Percentiles rank a stretch among this genome's conserved stretches.
Evolutionary conservation across 35 echinoderm and acorn worm genomes (phyloP).

Genomic region (Ophiothrix spiculata): DNA sequence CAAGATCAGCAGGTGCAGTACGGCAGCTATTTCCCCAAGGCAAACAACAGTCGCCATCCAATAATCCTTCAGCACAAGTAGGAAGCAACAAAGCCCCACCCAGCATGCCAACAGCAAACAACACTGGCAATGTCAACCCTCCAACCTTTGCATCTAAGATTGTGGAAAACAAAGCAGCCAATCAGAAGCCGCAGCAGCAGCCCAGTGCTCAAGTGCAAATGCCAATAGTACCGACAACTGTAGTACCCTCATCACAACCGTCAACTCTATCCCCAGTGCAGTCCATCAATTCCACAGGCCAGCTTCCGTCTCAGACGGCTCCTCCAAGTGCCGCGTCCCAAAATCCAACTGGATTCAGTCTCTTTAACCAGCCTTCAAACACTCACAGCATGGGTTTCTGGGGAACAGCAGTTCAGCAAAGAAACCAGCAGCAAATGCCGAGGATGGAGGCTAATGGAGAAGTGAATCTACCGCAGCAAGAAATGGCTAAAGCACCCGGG

Average conservation of each 20-base stretch:
- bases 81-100: background rate
- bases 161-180: slow-evolving; percentile 28
- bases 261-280: slow-evolving; percentile 5
- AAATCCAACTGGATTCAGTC: slow-evolving; percentile 26
- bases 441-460: slow-evolving; percentile 20
- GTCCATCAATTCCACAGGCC: slow-evolving; percentile 25
- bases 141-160: slow-evolving; percentile 51
- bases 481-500: slow-evolving; percentile 80
- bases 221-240: background rate
- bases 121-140: slow-evolving; percentile 9
- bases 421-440: slow-evolving; percentile 9
- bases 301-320: slow-evolving; percentile 30
- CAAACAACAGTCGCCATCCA: slow-evolving; percentile 17
- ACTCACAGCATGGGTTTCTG: slow-evolving; percentile 40
- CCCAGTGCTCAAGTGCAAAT: slow-evolving; percentile 22
- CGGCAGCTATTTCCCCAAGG: slow-evolving; percentile 45
- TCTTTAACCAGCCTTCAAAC: slow-evolving; percentile 27
- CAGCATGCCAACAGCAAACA: background rate
- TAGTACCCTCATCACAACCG: slow-evolving; percentile 20
- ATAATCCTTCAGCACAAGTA: background rate
- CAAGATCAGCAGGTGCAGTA: slow-evolving; percentile 12
- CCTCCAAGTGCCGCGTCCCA: slow-evolving; percentile 7
- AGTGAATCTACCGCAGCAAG: slow-evolving; percentile 18
- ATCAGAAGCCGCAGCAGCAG: background rate
- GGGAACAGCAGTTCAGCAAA: slow-evolving; percentile 10